Evolutionary conservation across 1,140 invertebrate genomes (phyloP), one percentile per base, ranked within the genome.

Genomic region (Eubasilissa regina): DNA sequence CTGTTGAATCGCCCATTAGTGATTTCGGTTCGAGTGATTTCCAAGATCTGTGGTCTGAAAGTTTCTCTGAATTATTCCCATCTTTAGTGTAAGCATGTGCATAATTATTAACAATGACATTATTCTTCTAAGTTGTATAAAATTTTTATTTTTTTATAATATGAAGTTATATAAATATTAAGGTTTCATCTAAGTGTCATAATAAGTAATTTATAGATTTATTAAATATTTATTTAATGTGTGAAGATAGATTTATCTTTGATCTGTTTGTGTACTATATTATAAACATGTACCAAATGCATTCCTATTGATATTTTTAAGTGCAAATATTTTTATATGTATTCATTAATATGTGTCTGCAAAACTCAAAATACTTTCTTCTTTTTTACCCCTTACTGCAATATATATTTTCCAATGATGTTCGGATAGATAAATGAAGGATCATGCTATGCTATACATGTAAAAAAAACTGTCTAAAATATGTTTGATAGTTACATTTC

Each of bases 51-150:
- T 92, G 91, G 91, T 90, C 90, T 76, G 91, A 93, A 84, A 92
- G 90, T 72, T 90, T 92, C 83, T 90, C 90, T 43, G 91, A 92
- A 86, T 84, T 93, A 75, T 93, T 93, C 84, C 92, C 92, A 0
- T 89, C 87, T 78, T 84, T 93, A 77, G 89, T 89, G 21, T 92
- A 88, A 56, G 66, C 48, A 51, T 11, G 0, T 55, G 13, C 48
- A 11, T 21, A 25, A 35, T 62, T 19, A 62, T 12, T 21, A 12
- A 19, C 8, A 8, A 62, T 62, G 6, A 62, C 15, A 58, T n/a
- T 25, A 21, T 25, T 25, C 35, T 19, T 62, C 25, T 62, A 25
- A 21, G 25, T 62, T 17, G 53, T n/a, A 17, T 56, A 17, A 51
- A 51, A 51, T 51, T 17, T 21, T 62, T 62, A 62, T 25, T 13